Conservation (phyloP, 1,140 invertebrate genomes). For the Saccostrea glomerata region DNA sequence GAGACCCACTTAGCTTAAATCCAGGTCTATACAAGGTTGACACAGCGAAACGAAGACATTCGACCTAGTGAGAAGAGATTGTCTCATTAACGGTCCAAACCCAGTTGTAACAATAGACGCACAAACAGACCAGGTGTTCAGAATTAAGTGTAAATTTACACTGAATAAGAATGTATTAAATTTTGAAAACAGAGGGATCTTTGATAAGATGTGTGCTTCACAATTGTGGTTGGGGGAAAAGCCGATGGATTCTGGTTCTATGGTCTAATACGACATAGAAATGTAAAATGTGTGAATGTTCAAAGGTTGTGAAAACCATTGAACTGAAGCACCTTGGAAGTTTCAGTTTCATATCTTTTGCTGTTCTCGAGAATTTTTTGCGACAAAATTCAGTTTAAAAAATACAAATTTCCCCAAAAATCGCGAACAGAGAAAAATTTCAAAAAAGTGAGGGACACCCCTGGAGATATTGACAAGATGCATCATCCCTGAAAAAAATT, state of each 20-base stretch:
- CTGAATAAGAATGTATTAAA: not conserved
- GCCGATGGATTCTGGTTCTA: not conserved
- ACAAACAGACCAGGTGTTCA: not conserved
- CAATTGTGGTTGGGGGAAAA: not conserved
- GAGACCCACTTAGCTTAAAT: slow-evolving; percentile 19
- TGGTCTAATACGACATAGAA: not conserved
- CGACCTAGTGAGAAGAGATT: not conserved
- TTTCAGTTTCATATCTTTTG: no score
- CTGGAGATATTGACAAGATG: no score
- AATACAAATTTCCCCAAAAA: no score
- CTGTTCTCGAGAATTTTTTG: no score
- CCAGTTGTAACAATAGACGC: not conserved
- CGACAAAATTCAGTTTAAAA: no score
- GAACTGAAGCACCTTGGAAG: not conserved
- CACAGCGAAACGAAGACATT: slow-evolving; percentile 1
- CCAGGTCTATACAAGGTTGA: not conserved
- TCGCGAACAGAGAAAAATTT: no score
- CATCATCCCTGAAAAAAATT: no score
- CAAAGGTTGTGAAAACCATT: not conserved
- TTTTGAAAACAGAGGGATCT: not conserved
- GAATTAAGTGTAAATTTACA: not conserved
- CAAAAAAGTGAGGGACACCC: no score
- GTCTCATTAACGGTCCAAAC: slow-evolving; percentile 18
- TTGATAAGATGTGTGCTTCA: not conserved
- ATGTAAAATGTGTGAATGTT: not conserved